Percentiles rank a stretch among this genome's conserved stretches.
Evolutionary conservation across 2,113 vertebrate genomes (phyloP).

Genomic region (Rhea pennata): DNA sequence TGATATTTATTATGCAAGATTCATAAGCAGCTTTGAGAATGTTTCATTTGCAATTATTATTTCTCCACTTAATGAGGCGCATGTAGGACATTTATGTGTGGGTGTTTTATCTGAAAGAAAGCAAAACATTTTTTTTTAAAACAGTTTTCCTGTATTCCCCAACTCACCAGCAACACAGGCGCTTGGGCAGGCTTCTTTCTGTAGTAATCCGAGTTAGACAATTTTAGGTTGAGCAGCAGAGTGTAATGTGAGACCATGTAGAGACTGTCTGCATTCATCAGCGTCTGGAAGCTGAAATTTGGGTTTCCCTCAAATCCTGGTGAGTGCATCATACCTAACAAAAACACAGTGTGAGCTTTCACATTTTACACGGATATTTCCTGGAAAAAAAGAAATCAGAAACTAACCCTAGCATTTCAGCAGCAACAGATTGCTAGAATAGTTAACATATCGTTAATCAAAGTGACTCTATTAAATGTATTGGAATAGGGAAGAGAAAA

Average conservation of each 20-base stretch:
- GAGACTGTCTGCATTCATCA: slow-evolving; percentile 95
- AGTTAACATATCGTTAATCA: background rate
- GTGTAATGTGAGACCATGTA: slow-evolving; percentile 90
- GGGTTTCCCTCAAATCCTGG: slow-evolving; percentile 85
- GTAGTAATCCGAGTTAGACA: slow-evolving; percentile 91
- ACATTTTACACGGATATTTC: slow-evolving; percentile 37
- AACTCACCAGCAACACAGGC: slow-evolving; percentile 82
- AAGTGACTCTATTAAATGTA: background rate
- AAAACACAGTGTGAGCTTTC: slow-evolving; percentile 45
- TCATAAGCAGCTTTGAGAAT: slow-evolving; percentile 4
- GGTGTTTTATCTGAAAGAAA: background rate
- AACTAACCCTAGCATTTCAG: slow-evolving; percentile 29
- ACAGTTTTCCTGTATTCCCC: background rate
- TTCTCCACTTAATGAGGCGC: background rate
- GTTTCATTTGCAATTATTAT: slow-evolving; percentile 59
- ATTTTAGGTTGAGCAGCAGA: slow-evolving; percentile 95
- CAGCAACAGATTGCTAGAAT: slow-evolving; percentile 42
- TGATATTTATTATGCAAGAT: slow-evolving; percentile 4
- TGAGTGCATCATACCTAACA: slow-evolving; percentile 89
- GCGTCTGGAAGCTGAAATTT: slow-evolving; percentile 85
- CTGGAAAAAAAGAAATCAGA: slow-evolving; percentile 6
- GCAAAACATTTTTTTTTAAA: background rate
- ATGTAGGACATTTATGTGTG: background rate
- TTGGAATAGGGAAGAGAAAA: background rate
- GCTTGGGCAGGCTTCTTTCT: slow-evolving; percentile 81